Conservation (phyloP, 2,113 vertebrate species). For the Scolopax mira region DNA sequence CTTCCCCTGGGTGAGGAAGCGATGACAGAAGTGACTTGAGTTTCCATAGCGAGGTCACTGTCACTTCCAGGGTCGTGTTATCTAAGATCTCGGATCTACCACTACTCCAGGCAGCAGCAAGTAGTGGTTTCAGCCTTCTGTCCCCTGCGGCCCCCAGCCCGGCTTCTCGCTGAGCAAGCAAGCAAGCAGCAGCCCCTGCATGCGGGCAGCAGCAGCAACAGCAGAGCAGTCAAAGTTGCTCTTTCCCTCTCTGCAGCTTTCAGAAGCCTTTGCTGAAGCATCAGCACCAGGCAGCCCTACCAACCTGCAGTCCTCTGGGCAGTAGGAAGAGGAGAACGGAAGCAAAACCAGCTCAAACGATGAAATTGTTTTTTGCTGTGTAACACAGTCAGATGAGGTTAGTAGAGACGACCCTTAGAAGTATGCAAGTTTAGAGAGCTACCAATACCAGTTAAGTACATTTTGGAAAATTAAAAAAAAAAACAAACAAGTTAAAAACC, state of each 20-base stretch:
- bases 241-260: neutral
- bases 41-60: neutral
- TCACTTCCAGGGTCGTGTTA: neutral
- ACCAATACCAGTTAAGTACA: neutral
- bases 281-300: neutral
- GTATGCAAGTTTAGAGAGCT: neutral
- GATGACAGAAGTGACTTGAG: neutral
- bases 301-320: neutral
- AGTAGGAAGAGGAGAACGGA: neutral
- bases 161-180: neutral
- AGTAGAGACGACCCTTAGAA: neutral
- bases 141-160: fast-evolving
- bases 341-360: neutral
- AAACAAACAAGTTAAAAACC: neutral
- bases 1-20: fast-evolving
- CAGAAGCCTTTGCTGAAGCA: neutral
- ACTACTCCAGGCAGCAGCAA: neutral
- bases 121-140: neutral
- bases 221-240: neutral
- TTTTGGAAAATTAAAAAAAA: neutral
- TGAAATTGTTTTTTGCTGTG: neutral
- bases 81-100: neutral
- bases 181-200: neutral
- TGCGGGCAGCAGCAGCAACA: neutral
- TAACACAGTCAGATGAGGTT: neutral